Evolutionary conservation across 2,113 vertebrate genomes (phyloP).

Genomic region (Psittacula cyanocephala): DNA sequence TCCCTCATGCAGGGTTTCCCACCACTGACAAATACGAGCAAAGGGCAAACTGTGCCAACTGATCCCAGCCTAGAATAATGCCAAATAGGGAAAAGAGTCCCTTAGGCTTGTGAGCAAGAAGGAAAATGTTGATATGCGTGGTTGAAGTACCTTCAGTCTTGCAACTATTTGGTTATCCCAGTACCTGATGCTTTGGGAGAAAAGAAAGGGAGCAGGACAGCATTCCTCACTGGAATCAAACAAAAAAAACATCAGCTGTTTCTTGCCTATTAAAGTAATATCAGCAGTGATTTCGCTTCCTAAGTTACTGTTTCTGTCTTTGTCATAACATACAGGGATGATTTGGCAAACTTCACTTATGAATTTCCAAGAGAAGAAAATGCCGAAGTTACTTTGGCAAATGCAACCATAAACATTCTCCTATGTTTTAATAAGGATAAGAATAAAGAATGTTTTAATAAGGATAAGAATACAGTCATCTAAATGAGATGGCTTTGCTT

Average conservation of each 20-base stretch:
- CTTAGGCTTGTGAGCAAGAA: neutral
- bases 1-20: rapidly evolving
- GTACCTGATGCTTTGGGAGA: neutral
- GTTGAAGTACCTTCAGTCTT: neutral
- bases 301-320: neutral
- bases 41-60: neutral
- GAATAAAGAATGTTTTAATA: constrained; percentile 32
- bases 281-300: neutral
- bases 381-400: neutral
- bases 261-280: constrained; percentile 3
- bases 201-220: neutral
- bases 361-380: constrained; percentile 22
- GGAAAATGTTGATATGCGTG: neutral
- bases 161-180: neutral
- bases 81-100: neutral
- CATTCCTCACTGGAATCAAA: neutral
- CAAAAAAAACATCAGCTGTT: neutral
- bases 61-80: neutral
- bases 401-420: neutral
- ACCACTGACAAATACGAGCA: neutral
- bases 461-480: constrained; percentile 8
- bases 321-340: neutral
- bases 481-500: neutral
- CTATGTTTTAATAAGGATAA: constrained; percentile 3
- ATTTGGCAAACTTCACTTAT: neutral